A percentile compares a stretch with the other conserved stretches of the same genome.
Evolutionary conservation across 2,797 vertebrate genomes (phyloP).

Genomic region (Xenentodon cancila): DNA sequence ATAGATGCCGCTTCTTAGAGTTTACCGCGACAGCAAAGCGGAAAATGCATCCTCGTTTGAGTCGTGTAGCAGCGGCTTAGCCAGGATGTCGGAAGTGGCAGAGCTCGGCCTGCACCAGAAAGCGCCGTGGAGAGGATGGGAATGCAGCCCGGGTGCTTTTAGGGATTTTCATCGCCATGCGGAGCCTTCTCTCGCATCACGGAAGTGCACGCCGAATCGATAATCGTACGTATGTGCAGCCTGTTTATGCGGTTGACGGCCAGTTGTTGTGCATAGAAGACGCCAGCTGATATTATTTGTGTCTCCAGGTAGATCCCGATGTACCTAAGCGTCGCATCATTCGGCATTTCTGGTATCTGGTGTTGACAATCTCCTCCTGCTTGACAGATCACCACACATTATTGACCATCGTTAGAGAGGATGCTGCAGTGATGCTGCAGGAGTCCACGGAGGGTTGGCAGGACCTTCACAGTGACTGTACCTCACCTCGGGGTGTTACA

Average conservation of each 20-base stretch:
- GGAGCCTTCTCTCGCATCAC: slow-evolving; percentile 36
- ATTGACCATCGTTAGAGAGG: slow-evolving; percentile 20
- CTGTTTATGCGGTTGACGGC: not conserved
- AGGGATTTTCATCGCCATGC: slow-evolving; percentile 8
- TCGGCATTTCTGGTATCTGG: not conserved
- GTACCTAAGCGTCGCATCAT: slow-evolving; percentile 5
- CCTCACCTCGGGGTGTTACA: slow-evolving; percentile 45
- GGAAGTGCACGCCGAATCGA: slow-evolving; percentile 23
- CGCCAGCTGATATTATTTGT: slow-evolving; percentile 21
- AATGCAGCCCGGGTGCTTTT: slow-evolving; percentile 19
- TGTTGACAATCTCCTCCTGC: slow-evolving; percentile 1
- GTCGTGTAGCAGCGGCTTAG: slow-evolving; percentile 5
- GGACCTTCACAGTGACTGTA: slow-evolving; percentile 36
- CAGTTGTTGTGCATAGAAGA: slow-evolving; percentile 28
- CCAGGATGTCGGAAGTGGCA: slow-evolving; percentile 50
- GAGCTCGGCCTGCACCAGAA: slow-evolving; percentile 54
- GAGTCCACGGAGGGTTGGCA: slow-evolving; percentile 23
- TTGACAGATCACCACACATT: slow-evolving; percentile 20
- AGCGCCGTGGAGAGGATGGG: slow-evolving; percentile 52
- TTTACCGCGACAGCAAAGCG: accelerated
- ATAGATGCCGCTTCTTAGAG: accelerated
- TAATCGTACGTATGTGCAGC: not conserved
- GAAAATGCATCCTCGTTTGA: accelerated
- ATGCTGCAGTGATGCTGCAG: slow-evolving; percentile 61
- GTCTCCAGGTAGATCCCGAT: slow-evolving; percentile 27